These are phyloP conservation scores for Andinoacara biseriatus DNA, from an alignment of 2,113 vertebrate genomes.

Conservation along the genomic window DNA sequence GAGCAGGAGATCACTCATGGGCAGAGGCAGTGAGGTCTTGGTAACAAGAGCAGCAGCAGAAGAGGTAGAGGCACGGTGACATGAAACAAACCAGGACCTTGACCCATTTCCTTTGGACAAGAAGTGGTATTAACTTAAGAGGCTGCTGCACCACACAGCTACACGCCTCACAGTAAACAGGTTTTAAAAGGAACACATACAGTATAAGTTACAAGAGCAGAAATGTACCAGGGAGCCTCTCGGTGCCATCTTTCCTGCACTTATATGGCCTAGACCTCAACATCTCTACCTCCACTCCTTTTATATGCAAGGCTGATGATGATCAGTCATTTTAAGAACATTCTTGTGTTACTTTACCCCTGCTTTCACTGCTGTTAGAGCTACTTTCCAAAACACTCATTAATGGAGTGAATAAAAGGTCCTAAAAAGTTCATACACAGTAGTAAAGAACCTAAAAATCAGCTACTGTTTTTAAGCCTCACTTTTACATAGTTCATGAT, in stretches of 20 bases:
- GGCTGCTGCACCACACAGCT: conserved; percentile 23
- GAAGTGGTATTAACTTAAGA: conserved; percentile 50
- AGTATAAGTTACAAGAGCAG: conserved; percentile 35
- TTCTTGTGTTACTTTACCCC: conserved; percentile 37
- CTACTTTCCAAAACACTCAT: conserved; percentile 33
- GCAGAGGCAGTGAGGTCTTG: conserved; percentile 16
- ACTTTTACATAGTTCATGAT: not conserved
- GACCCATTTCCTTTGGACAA: conserved; percentile 50
- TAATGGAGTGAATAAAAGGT: not conserved
- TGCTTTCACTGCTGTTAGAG: conserved; percentile 4
- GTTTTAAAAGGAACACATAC: conserved; percentile 45
- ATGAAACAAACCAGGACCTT: conserved; percentile 53
- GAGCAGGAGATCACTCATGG: conserved; percentile 40
- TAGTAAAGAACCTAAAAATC: not conserved
- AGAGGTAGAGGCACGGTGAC: conserved; percentile 18
- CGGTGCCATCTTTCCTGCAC: conserved; percentile 39
- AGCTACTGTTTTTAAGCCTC: not conserved
- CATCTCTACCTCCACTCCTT: conserved; percentile 11
- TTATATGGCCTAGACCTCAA: conserved; percentile 33
- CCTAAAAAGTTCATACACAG: not conserved
- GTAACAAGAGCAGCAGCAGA: conserved; percentile 40
- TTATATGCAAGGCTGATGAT: conserved; percentile 22
- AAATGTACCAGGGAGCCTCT: conserved; percentile 39
- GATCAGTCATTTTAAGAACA: conserved; percentile 41
- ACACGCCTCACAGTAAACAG: conserved; percentile 55